Evolutionary conservation across 2,888 invertebrate species (phyloP), one percentile per base, ranked within the genome.

Genomic region (Melipona bicolor): DNA sequence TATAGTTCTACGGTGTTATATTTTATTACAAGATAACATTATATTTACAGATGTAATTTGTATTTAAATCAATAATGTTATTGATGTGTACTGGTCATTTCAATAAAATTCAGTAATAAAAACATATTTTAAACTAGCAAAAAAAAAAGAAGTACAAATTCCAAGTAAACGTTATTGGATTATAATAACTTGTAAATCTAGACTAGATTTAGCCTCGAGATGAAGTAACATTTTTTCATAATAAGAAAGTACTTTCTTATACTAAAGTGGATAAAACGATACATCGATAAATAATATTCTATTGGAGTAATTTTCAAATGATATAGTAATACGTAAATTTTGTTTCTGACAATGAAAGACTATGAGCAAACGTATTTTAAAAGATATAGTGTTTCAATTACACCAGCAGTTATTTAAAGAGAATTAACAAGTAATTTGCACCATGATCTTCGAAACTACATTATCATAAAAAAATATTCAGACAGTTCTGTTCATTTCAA

Each of bases 121-220:
- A 59, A 67, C 24, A 27, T 76, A n/a, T 50, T 65, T 80, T 71
- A 80, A 52, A 50, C 17, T 84, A 73, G 15, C 19, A 32, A 59
- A 9, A 32, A 69, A 21, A 73, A 67, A 56, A 77, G 70, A 84
- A 70, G 27, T 70, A 56, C 62, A 62, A 76, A 69, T 75, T 75
- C 59, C 75, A 72, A 59, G 52, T 76, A 65, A 75, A 82, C 36
- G 32, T 74, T 77, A 36, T 61, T 54, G 50, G n/a, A 43, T 74
- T 69, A 61, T 21, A 43, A 32, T 79, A 49, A 64, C 27, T 52
- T 65, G 64, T 74, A 67, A 65, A 82, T 80, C 80, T 77, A 84
- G 84, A 84, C 84, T 84, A 84, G 84, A 83, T 75, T 82, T 75
- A 83, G 83, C 79, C 76, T 83, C 83, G 69, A 70, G 77, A 65